Evolutionary conservation across 2,888 invertebrate species (phyloP).

Genomic region (Macrophya annulata): DNA sequence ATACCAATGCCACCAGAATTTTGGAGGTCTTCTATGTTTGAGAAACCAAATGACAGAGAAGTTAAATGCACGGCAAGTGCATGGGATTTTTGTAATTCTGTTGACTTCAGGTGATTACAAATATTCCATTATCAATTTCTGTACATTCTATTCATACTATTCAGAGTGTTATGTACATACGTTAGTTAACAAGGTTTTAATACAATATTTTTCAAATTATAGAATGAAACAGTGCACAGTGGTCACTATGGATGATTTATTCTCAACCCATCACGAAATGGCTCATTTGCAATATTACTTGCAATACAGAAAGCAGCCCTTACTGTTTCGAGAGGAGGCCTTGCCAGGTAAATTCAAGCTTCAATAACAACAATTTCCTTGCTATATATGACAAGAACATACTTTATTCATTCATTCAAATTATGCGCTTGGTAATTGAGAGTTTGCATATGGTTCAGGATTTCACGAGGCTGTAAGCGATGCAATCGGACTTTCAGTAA

Average conservation of each 20-base stretch:
- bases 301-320: conserved; percentile 89
- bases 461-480: conserved; percentile 94
- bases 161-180: not conserved
- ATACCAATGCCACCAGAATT: conserved; percentile 91
- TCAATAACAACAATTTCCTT: not conserved
- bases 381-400: conserved; percentile 20
- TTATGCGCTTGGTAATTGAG: no score
- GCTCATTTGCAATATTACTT: conserved; percentile 91
- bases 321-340: conserved; percentile 90
- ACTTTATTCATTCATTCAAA: conserved; percentile 45
- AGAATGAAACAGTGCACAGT: conserved; percentile 93
- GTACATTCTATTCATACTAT: not conserved
- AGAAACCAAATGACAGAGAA: conserved; percentile 87
- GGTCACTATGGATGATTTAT: conserved; percentile 88
- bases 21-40: conserved; percentile 91
- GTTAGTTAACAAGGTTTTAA: not conserved
- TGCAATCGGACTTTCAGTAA: conserved; percentile 88
- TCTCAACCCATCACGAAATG: conserved; percentile 92
- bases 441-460: conserved; percentile 80
- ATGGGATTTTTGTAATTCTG: conserved; percentile 93
- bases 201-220: conserved; percentile 60
- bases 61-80: conserved; percentile 89
- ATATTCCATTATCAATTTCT: conserved; percentile 16
- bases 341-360: conserved; percentile 85
- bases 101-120: conserved; percentile 89